These are phyloP conservation scores for Sebastes hopkinsi DNA, from an alignment of 2,797 vertebrate genomes.

Conservation along the genomic window DNA sequence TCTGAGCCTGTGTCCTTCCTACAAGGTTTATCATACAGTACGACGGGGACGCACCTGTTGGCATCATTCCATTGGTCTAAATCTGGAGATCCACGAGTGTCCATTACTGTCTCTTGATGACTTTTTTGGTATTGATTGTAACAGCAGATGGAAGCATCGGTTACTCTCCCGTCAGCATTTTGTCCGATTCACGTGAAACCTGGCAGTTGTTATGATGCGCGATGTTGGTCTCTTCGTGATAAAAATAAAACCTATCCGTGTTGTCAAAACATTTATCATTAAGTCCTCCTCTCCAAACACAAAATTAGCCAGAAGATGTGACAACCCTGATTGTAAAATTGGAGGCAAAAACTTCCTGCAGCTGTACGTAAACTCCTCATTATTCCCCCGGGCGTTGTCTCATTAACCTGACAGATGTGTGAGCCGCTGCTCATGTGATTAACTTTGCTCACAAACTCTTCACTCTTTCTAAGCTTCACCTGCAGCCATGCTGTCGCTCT, in stretches of 20 bases:
- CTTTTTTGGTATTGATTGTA: slow-evolving; percentile 47
- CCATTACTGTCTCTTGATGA: slow-evolving; percentile 43
- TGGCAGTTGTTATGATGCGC: slow-evolving; percentile 9
- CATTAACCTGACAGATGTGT: slow-evolving; percentile 93
- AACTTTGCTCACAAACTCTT: slow-evolving; percentile 75
- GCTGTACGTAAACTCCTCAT: slow-evolving; percentile 90
- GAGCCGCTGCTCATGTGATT: slow-evolving; percentile 82
- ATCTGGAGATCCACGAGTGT: slow-evolving; percentile 44
- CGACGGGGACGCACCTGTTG: slow-evolving; percentile 23
- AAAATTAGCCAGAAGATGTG: slow-evolving; percentile 82
- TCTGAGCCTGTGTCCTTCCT: slow-evolving; percentile 12
- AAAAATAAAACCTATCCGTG: slow-evolving; percentile 9
- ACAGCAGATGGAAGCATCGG: slow-evolving; percentile 47
- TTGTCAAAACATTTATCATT: slow-evolving; percentile 29
- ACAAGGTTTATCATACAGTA: neutral
- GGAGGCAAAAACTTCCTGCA: slow-evolving; percentile 87
- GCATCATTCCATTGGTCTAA: slow-evolving; percentile 32
- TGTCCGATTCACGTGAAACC: slow-evolving; percentile 38
- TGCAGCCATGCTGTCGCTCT: slow-evolving; percentile 75
- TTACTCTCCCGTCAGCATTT: slow-evolving; percentile 60
- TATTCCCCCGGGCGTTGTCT: slow-evolving; percentile 87
- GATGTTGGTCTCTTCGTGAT: neutral
- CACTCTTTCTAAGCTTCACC: slow-evolving; percentile 78
- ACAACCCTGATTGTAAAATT: slow-evolving; percentile 85
- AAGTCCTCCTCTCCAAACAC: slow-evolving; percentile 60